Evolutionary conservation across 2,797 vertebrate genomes (phyloP).

Genomic region (Neostethus bicornis): DNA sequence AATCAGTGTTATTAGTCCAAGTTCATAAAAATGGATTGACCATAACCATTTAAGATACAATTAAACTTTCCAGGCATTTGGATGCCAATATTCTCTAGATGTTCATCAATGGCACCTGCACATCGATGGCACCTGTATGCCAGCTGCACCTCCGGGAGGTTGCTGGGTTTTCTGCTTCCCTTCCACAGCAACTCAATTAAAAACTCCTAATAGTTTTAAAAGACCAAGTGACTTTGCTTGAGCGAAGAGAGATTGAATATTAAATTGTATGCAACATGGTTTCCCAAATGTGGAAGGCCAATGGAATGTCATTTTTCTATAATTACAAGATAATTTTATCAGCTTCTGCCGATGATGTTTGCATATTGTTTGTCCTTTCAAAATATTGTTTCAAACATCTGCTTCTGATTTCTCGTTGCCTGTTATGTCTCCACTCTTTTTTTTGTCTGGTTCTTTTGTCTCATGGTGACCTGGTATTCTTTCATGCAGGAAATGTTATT

Average conservation of each 20-base stretch:
- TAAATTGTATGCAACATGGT: constrained; percentile 39
- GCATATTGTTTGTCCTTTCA: constrained; percentile 46
- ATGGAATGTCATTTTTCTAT: constrained; percentile 67
- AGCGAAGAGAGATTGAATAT: constrained; percentile 52
- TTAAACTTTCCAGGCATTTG: constrained; percentile 22
- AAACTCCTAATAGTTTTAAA: constrained; percentile 21
- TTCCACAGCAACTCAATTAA: constrained; percentile 25
- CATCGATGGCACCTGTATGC: constrained; percentile 29
- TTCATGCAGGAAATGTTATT: constrained; percentile 46
- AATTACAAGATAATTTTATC: constrained; percentile 65
- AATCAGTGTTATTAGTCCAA: constrained; percentile 6
- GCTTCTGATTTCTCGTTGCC: constrained; percentile 43
- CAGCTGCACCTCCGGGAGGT: constrained; percentile 5
- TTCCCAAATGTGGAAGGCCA: constrained; percentile 62
- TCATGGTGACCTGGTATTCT: constrained; percentile 32
- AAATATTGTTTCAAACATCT: constrained; percentile 52
- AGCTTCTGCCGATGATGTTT: constrained; percentile 48
- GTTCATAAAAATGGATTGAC: constrained; percentile 27
- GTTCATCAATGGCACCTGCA: constrained; percentile 10
- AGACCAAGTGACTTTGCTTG: constrained; percentile 8
- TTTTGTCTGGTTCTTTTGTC: constrained; percentile 27
- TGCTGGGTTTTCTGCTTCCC: constrained; percentile 5
- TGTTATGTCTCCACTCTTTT: constrained; percentile 21
- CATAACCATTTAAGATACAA: constrained; percentile 42
- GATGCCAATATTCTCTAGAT: constrained; percentile 7